Conservation (phyloP, 2,797 vertebrate genomes). For the Nannoperca obscura region DNA sequence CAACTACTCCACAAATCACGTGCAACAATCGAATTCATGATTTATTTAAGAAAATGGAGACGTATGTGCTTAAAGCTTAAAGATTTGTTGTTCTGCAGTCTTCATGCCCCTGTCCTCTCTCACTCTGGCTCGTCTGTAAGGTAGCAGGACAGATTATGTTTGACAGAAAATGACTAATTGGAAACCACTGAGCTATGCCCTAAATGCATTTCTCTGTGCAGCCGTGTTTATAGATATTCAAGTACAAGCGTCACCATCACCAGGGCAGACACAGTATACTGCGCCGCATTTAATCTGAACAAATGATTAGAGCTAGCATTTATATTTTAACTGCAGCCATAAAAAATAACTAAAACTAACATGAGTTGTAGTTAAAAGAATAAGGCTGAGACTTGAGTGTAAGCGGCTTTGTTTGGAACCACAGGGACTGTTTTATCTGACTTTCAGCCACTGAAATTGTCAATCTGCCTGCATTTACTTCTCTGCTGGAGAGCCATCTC, state of each 20-base stretch:
- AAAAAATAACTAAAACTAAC: neutral
- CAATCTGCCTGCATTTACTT: constrained; percentile 32
- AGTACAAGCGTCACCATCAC: neutral
- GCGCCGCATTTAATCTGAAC: neutral
- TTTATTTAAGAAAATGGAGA: constrained; percentile 7
- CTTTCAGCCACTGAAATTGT: constrained; percentile 28
- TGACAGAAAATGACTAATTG: constrained; percentile 3
- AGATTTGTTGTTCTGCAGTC: neutral
- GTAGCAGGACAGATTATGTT: constrained; percentile 15
- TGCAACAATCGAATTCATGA: neutral
- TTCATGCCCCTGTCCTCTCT: neutral
- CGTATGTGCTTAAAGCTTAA: neutral
- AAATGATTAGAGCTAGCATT: neutral
- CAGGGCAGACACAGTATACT: neutral
- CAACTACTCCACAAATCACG: neutral
- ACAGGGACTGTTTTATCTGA: constrained; percentile 35
- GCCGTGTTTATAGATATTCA: neutral
- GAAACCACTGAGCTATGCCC: constrained; percentile 1
- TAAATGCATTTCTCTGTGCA: constrained; percentile 5
- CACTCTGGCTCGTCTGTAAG: constrained; percentile 2
- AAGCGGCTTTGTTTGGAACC: constrained; percentile 26
- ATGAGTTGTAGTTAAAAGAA: neutral
- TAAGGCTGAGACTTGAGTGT: neutral
- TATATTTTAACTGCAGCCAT: neutral
- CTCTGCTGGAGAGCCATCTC: constrained; percentile 40